These are phyloP conservation scores for Oligia latruncula DNA, from an alignment of 2,888 invertebrate genomes.

Conservation along the genomic window DNA sequence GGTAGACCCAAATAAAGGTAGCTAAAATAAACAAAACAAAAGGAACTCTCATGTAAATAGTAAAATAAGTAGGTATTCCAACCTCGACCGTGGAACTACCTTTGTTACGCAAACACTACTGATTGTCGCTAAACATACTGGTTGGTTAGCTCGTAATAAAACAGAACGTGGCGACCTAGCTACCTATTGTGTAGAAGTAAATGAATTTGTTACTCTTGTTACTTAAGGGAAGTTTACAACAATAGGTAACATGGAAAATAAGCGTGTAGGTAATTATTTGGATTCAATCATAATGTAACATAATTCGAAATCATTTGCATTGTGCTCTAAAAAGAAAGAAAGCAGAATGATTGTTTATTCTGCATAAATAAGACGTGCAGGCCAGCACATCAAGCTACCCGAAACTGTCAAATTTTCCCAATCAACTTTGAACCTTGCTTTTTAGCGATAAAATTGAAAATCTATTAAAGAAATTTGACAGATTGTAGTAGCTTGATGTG, in stretches of 20 bases:
- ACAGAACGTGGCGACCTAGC: conserved; percentile 33
- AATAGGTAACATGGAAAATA: not conserved
- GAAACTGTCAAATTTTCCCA: no score
- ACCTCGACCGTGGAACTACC: conserved; percentile 24
- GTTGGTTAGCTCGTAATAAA: conserved; percentile 54
- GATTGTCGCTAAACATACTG: conserved; percentile 59
- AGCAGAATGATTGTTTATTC: not conserved
- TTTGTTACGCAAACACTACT: conserved; percentile 41
- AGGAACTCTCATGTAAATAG: conserved; percentile 30
- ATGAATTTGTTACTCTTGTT: conserved; percentile 15
- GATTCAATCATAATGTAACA: not conserved
- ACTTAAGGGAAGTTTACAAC: not conserved
- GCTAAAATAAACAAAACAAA: conserved; percentile 27
- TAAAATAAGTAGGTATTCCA: conserved; percentile 25
- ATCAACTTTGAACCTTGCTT: no score
- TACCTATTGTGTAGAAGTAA: conserved; percentile 11
- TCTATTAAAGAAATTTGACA: no score
- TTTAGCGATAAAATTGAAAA: no score
- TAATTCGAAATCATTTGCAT: not conserved
- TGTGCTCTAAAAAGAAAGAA: not conserved
- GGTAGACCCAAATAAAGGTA: not conserved
- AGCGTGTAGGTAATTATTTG: not conserved
- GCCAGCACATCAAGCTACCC: no score
- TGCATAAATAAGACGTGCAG: not conserved
- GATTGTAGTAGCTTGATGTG: no score